These are phyloP conservation scores for Hylaeus volcanicus DNA, from an alignment of 1,140 invertebrate genomes.

Conservation along the genomic window DNA sequence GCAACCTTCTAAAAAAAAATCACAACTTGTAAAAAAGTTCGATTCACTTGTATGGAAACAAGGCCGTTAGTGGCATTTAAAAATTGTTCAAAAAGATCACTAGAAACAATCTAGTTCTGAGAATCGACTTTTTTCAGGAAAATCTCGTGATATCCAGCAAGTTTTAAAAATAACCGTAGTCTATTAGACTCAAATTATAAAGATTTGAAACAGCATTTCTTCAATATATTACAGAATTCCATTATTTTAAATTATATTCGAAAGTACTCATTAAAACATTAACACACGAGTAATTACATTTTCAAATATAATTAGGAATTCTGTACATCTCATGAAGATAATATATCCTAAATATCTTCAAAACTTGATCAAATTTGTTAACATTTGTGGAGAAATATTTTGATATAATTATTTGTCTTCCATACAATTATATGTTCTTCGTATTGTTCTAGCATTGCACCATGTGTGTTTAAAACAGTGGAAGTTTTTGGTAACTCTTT, in stretches of 20 bases:
- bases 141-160: neutral
- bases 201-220: neutral
- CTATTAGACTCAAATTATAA: neutral
- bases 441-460: neutral
- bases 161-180: neutral
- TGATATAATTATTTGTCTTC: neutral
- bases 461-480: neutral
- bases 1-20: slow-evolving; percentile 8
- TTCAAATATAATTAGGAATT: neutral
- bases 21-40: neutral
- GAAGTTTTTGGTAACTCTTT: too few species aligned
- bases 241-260: neutral
- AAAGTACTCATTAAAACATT: neutral
- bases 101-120: slow-evolving; percentile 4
- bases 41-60: neutral
- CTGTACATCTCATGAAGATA: neutral
- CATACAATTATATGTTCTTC: neutral
- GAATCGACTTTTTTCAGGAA: neutral
- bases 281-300: neutral
- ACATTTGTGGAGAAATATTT: neutral
- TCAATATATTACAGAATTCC: neutral
- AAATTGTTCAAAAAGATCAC: slow-evolving; percentile 12
- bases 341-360: neutral
- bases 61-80: neutral
- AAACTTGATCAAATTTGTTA: neutral